Evolutionary conservation across 1,140 invertebrate species (phyloP).

Genomic region (Drosophila sproati): DNA sequence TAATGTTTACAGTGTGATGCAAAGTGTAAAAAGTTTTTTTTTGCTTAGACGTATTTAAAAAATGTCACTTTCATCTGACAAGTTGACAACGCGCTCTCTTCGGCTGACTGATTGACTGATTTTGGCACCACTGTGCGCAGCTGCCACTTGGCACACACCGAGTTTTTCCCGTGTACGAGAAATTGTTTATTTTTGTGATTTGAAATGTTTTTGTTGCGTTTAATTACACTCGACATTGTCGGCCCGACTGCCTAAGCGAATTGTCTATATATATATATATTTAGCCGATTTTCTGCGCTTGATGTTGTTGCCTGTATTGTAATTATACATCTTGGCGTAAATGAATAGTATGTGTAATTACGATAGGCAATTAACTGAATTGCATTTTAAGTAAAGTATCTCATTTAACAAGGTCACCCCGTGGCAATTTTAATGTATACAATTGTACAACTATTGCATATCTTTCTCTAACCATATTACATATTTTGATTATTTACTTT

Average conservation of each 20-base stretch:
- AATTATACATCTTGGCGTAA: conserved; percentile 29
- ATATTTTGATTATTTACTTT: conserved; percentile 15
- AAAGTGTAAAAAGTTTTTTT: not conserved
- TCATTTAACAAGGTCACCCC: not conserved
- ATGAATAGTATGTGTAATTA: conserved; percentile 53
- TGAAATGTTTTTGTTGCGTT: conserved; percentile 66
- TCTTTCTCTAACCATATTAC: conserved; percentile 2
- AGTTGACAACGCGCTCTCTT: conserved; percentile 14
- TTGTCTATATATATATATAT: conserved; percentile 49
- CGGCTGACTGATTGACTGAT: not conserved
- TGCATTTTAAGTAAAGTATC: conserved; percentile 19
- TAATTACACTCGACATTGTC: conserved; percentile 67
- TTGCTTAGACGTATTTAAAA: not conserved
- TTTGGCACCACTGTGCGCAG: not conserved
- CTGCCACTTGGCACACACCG: not conserved
- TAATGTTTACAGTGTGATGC: too few species aligned
- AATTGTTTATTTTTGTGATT: conserved; percentile 69
- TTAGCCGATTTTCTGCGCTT: not conserved
- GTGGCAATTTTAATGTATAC: conserved; percentile 17
- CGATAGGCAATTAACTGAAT: conserved; percentile 52
- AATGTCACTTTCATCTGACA: conserved; percentile 33
- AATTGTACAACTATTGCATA: not conserved
- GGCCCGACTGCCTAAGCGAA: conserved; percentile 33
- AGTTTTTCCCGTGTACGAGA: conserved; percentile 22
- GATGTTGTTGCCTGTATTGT: conserved; percentile 20